phyloP scores from a whole-genome alignment of 2,113 vertebrate genomes.

The Phyllostomus hastatus region DNA sequence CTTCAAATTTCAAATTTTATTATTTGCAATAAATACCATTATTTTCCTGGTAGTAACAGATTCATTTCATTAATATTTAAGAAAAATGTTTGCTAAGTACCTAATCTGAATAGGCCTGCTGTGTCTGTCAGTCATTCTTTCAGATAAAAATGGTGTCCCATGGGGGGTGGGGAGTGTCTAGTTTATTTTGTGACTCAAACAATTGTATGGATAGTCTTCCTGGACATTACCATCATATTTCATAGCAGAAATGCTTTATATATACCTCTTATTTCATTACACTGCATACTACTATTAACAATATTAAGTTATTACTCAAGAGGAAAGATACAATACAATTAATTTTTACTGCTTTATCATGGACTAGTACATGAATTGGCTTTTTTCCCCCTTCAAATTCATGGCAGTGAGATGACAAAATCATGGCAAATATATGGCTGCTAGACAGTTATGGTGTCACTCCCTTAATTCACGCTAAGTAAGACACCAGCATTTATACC shows the following conservation, averaged over 20 bases:
- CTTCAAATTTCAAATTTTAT: conserved; percentile 2
- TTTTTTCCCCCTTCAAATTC: background rate
- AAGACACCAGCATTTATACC: background rate
- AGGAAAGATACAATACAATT: background rate
- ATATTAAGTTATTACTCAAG: background rate
- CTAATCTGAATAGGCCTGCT: background rate
- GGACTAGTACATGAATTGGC: background rate
- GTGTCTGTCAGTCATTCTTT: background rate
- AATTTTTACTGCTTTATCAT: background rate
- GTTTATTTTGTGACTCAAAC: background rate
- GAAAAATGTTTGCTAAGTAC: background rate
- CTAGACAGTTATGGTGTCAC: background rate
- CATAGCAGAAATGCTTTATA: background rate
- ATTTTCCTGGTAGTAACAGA: background rate
- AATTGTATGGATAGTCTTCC: background rate
- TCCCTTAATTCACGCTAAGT: background rate
- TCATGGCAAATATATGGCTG: background rate
- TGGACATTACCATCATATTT: background rate
- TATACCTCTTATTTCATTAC: background rate
- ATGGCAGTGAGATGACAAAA: background rate
- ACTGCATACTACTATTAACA: background rate
- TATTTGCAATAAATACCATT: background rate
- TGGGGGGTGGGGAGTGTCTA: background rate
- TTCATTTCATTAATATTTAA: background rate
- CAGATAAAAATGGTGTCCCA: background rate